Conservation (phyloP, 2,797 vertebrate species). For the Sebastiscus tertius region DNA sequence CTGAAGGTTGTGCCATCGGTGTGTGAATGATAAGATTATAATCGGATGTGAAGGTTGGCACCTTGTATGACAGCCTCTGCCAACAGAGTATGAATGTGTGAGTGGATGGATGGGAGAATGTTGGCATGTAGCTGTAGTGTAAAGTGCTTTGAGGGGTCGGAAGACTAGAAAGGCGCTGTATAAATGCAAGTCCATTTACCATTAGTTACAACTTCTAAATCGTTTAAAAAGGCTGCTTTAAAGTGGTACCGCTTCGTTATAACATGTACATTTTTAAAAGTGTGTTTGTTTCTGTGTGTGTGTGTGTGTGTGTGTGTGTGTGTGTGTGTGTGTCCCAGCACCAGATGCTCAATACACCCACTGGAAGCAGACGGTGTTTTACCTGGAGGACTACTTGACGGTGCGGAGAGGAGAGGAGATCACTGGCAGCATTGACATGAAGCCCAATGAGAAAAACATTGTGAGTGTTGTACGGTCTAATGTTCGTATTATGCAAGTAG, state of each 20-base stretch:
- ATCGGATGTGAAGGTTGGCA: too few relatives aligned
- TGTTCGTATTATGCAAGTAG: neutral
- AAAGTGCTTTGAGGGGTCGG: too few relatives aligned
- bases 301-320: neutral
- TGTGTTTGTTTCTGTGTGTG: neutral
- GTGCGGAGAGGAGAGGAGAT: conserved; percentile 96
- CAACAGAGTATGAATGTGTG: too few relatives aligned
- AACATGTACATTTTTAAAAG: neutral
- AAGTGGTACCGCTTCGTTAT: neutral
- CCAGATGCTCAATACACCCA: conserved; percentile 97
- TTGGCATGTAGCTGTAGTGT: too few relatives aligned
- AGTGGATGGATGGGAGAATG: too few relatives aligned
- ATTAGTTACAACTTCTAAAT: neutral
- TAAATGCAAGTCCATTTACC: too few relatives aligned
- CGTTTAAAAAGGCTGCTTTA: neutral
- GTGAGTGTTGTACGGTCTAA: conserved; percentile 80
- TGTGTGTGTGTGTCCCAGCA: conserved; percentile 78
- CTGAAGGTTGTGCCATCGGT: too few relatives aligned
- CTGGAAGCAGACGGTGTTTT: conserved; percentile 99
- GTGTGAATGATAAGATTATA: too few relatives aligned
- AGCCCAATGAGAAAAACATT: conserved; percentile 96
- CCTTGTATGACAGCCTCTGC: too few relatives aligned
- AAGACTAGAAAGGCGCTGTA: too few relatives aligned
- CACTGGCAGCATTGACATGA: conserved; percentile 92
- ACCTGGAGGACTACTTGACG: conserved; percentile 96